Conservation (phyloP, 2,113 vertebrate genomes). For the Ptychochromis oligacanthus region DNA sequence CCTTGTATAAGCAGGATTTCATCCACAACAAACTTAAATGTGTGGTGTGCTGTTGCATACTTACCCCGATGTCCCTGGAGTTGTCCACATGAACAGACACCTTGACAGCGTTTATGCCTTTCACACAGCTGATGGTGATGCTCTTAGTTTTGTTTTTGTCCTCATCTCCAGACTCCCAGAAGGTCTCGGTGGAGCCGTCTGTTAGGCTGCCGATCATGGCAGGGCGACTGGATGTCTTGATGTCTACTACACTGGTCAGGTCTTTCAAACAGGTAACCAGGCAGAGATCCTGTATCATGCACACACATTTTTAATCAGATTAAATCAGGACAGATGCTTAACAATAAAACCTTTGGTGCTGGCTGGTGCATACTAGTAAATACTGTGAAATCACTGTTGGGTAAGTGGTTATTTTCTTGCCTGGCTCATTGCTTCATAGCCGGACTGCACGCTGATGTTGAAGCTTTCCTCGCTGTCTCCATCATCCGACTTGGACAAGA, state of each 20-base stretch:
- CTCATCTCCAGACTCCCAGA: conserved; percentile 99
- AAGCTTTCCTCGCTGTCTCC: conserved; percentile 99
- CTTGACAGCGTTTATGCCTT: conserved; percentile 93
- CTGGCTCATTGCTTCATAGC: conserved; percentile 97
- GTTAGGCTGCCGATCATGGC: conserved; percentile 99
- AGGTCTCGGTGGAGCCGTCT: conserved; percentile 97
- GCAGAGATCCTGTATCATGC: conserved; percentile 87
- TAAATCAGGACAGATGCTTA: not conserved
- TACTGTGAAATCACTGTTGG: not conserved
- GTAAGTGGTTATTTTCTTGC: conserved; percentile 65
- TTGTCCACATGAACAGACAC: conserved; percentile 97
- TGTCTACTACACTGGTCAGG: conserved; percentile 94
- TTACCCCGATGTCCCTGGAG: conserved; percentile 97
- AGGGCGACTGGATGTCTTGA: conserved; percentile 97
- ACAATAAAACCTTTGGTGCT: not conserved
- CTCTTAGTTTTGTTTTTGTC: conserved; percentile 99
- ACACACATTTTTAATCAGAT: not conserved
- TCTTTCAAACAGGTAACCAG: conserved; percentile 96
- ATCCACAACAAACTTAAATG: not conserved
- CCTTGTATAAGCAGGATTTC: not conserved
- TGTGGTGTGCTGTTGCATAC: conserved; percentile 18
- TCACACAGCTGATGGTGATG: conserved; percentile 95
- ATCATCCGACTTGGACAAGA: conserved; percentile 98
- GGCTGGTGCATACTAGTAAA: not conserved
- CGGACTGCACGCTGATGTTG: conserved; percentile 96